A percentile compares a stretch with the other conserved stretches of the same genome.
phyloP scores from a whole-genome alignment of 2,888 invertebrate genomes.

The Himalopsyche anomala region DNA sequence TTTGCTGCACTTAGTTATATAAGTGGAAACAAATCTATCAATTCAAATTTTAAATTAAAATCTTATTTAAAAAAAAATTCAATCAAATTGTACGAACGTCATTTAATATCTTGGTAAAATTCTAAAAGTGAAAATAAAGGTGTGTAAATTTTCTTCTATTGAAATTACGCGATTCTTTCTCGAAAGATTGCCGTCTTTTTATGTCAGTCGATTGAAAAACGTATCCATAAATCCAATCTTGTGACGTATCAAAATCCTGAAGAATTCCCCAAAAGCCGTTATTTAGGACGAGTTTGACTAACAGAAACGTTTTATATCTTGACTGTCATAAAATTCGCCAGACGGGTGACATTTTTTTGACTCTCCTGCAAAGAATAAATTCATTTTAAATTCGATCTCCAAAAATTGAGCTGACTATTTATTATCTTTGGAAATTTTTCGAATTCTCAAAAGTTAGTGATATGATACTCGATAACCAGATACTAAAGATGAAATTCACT shows the following conservation, averaged over 20 bases:
- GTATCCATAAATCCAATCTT: conserved; percentile 42
- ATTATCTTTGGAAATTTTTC: too few relatives aligned
- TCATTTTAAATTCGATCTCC: conserved; percentile 1
- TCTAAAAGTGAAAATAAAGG: neutral
- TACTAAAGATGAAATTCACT: too few relatives aligned
- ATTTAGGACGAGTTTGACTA: conserved; percentile 19
- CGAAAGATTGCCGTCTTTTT: conserved; percentile 1
- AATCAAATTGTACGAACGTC: too few relatives aligned
- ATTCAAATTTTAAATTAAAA: too few relatives aligned
- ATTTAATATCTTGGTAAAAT: neutral
- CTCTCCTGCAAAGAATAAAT: conserved; percentile 7
- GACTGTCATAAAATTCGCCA: conserved; percentile 21
- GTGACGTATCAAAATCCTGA: conserved; percentile 19
- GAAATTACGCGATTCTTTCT: conserved; percentile 34
- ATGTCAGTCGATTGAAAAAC: conserved; percentile 37
- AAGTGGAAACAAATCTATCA: too few relatives aligned
- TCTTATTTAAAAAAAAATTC: too few relatives aligned
- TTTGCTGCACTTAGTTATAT: too few relatives aligned
- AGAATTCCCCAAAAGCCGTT: conserved; percentile 27
- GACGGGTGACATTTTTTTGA: conserved; percentile 21
- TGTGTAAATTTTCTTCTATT: neutral
- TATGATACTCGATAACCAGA: too few relatives aligned
- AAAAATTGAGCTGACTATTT: neutral
- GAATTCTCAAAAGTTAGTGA: too few relatives aligned
- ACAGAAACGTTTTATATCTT: conserved; percentile 32